Evolutionary conservation across 1,140 invertebrate genomes (phyloP), one percentile per base, ranked within the genome.

Genomic region (Hyles vespertilio): DNA sequence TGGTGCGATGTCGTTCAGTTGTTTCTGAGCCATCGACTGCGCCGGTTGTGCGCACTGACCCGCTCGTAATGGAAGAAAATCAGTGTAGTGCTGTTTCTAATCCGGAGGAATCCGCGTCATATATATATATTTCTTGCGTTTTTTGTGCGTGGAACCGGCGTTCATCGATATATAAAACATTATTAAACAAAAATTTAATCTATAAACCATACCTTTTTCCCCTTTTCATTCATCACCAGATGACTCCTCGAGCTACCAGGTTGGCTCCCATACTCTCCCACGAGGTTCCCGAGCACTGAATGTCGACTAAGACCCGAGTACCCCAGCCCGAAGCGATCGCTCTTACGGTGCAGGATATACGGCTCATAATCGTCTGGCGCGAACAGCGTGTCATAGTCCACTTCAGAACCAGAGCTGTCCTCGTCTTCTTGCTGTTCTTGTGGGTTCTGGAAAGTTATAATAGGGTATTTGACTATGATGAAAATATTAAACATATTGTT

Each of bases 301-400:
- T 75, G 94, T 48, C 78, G 91, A 80, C 81, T 92, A n/a, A 99
- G 81, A 1, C 96, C 97, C n/a, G 88, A 89, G 76, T 99, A 99
- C 2, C 98, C 98, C 47, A 99, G 91, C 0, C 96, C 96, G 79
- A 96, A 97, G 22, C 89, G 91, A 87, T 97, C 94, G 56, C 92
- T 92, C 88, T 99, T 98, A 33, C 94, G 92, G 40, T 91, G 90
- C 57, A 94, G 92, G 5, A 93, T 82, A 65, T 94, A 92, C 7
- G 93, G 91, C 60, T 94, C 93, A 69, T 94, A 93, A 86, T 98
- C 97, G 79, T 95, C 94, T 5, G 96, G 96, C n/a, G 96, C 96
- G 87, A 97, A 96, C 7, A 94, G 92, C 1, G 93, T 84, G 45
- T 92, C 85, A 36, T 91, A 91, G 36, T 93, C 91, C 50, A 93